These are phyloP conservation scores for Ophion slaviceki DNA, from an alignment of 2,888 invertebrate species.

Conservation along the genomic window DNA sequence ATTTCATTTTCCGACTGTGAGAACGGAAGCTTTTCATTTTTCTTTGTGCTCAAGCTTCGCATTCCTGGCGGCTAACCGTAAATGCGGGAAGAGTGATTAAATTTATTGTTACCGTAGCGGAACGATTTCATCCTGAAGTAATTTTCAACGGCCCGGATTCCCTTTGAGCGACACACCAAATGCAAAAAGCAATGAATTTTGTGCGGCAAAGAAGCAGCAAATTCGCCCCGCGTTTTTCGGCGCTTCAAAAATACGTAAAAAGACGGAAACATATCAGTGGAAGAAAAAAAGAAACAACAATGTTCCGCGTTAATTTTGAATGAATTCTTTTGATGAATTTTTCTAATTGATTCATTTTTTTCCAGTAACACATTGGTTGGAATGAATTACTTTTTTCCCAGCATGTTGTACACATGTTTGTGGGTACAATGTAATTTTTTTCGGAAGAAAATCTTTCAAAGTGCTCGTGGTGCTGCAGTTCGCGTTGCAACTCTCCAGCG, in stretches of 20 bases:
- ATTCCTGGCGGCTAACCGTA: neutral
- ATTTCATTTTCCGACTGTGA: neutral
- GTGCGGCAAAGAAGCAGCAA: neutral
- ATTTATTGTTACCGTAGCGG: neutral
- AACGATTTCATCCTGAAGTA: neutral
- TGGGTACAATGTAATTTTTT: too few relatives aligned
- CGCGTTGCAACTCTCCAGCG: too few relatives aligned
- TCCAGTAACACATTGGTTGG: too few relatives aligned
- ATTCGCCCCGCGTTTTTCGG: neutral
- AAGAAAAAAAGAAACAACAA: neutral
- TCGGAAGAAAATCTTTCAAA: too few relatives aligned
- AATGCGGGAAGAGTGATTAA: neutral
- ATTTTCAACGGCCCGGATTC: neutral
- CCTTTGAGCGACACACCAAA: neutral
- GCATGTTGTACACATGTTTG: too few relatives aligned
- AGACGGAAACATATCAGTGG: too few relatives aligned
- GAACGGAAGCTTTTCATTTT: neutral
- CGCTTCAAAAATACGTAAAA: neutral
- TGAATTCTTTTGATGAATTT: too few relatives aligned
- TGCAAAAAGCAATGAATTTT: neutral
- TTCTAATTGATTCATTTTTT: too few relatives aligned
- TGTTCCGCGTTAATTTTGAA: neutral
- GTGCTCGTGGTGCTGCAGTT: too few relatives aligned
- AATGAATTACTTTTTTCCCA: too few relatives aligned
- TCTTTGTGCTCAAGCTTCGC: neutral